Evolutionary conservation across 1,140 invertebrate species (phyloP).

Genomic region (Muscidifurax raptorellus): DNA sequence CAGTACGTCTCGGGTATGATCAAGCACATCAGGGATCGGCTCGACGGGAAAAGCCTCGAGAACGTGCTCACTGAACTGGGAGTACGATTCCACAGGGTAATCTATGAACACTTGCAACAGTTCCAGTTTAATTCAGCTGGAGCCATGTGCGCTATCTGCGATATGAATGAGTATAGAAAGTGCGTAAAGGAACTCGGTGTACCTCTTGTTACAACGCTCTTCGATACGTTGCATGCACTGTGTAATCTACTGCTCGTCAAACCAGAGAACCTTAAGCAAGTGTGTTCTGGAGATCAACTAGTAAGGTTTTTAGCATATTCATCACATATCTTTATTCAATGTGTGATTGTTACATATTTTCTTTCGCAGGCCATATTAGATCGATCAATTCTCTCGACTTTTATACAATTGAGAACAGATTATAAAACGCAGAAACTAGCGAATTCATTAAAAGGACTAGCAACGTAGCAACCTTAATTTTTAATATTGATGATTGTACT

Average conservation of each 20-base stretch:
- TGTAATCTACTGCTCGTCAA: constrained; percentile 97
- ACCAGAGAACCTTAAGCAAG: constrained; percentile 96
- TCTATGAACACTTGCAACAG: constrained; percentile 95
- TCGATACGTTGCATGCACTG: constrained; percentile 95
- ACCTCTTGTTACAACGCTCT: constrained; percentile 88
- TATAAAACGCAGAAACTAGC: constrained; percentile 91
- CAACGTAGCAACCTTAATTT: constrained; percentile 49
- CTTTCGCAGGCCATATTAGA: constrained; percentile 88
- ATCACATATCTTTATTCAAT: background rate
- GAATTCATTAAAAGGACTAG: constrained; percentile 79
- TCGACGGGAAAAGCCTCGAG: constrained; percentile 96
- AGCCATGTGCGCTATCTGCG: constrained; percentile 98
- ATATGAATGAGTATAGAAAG: constrained; percentile 96
- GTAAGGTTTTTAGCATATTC: constrained; percentile 76
- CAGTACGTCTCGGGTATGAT: constrained; percentile 88
- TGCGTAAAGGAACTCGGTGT: constrained; percentile 86
- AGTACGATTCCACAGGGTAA: constrained; percentile 91
- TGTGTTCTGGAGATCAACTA: constrained; percentile 94
- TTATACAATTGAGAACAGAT: constrained; percentile 95
- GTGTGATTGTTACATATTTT: background rate
- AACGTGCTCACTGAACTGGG: constrained; percentile 93
- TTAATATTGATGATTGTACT: constrained; percentile 3
- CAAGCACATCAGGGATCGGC: constrained; percentile 86
- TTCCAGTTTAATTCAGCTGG: constrained; percentile 97
- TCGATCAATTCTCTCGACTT: constrained; percentile 89